Evolutionary conservation across 2,888 invertebrate species (phyloP), one percentile per base, ranked within the genome.

Genomic region (Pyrrhia umbra): DNA sequence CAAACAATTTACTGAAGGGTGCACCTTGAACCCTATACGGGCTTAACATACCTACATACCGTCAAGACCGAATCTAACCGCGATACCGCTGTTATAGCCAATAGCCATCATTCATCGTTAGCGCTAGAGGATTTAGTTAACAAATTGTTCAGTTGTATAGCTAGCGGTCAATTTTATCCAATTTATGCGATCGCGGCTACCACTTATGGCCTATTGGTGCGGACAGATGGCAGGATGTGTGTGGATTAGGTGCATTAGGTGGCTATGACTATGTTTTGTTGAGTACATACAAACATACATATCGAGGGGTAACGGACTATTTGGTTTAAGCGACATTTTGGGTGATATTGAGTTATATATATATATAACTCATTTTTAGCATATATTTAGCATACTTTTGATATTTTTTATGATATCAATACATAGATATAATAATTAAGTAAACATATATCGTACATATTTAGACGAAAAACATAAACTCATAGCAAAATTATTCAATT

Each of bases 101-200:
- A 61, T 54, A 40, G 65, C 73, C 82, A 89, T 90, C 88, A 85
- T 50, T 90, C 89, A 90, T 90, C 81, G 86, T 91, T 91, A 90
- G 64, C 46, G 64, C 68, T 68, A 63, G 75, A 79, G 80, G 82
- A 80, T 83, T 80, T 85, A 82, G 82, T 83, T 79, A 79, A 83
- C 86, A 84, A 87, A 87, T 85, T 82, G 83, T 75, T 82, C 76
- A 77, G 3, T 84, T 69, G 62, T 77, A 64, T 58, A 54, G 59
- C 79, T 81, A 77, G 77, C 80, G 88, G 87, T 88, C 92, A 92
- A 93, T 93, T 92, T 91, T 85, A 89, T 92, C 88, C 93, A 93
- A 92, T 93, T 92, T 88, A 89, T 85, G 72, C 73, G 67, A 71
- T 80, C 80, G 62, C 79, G 82, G 82, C 79, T 79, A 76, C 83